Evolutionary conservation across 2,797 vertebrate genomes (phyloP), one percentile per base, ranked within the genome.

Genomic region (Forpus xanthops): DNA sequence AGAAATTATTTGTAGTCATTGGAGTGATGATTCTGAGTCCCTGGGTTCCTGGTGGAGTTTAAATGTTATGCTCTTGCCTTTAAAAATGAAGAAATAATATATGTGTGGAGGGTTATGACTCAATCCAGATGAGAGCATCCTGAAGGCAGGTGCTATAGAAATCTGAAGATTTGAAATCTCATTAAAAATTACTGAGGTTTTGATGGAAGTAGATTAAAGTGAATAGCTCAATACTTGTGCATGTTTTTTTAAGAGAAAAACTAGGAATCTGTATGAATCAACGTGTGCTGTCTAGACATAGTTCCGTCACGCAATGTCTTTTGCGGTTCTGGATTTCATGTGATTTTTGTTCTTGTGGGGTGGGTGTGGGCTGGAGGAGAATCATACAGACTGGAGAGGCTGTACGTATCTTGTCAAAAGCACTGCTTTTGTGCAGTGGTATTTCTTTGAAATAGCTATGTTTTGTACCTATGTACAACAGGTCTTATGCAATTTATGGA

Each of bases 141-240:
- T 86, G 70, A 80, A 95, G 55, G 60, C 85, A 91, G 55, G 61
- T 93, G 25, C 75, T 11, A 13, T 55, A 84, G 65, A 85, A 89
- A 58, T 93, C 16, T 23, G n/a, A 93, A 87, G 73, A 85, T 75
- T 42, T 55, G 82, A 92, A 90, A 42, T 47, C 42, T 89, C 70
- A 64, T 87, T 84, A 85, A 93, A 93, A 89, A 78, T 88, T 68
- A 73, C 68, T 80, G 79, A 93, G 79, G 33, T 86, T 93, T 91
- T 89, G 89, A 67, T 88, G 79, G 70, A 84, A 86, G 55, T 21
- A 87, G 79, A 75, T 90, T 41, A 68, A 85, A 94, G 70, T 12
- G 41, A 66, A 73, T 53, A 81, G 60, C 72, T 89, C 33, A 42
- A 4, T 86, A 30, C 12, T 71, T 75, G 24, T 0, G 4, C 1